These are phyloP conservation scores for Crypturellus tataupa DNA, from an alignment of 2,797 vertebrate genomes.

Conservation along the genomic window DNA sequence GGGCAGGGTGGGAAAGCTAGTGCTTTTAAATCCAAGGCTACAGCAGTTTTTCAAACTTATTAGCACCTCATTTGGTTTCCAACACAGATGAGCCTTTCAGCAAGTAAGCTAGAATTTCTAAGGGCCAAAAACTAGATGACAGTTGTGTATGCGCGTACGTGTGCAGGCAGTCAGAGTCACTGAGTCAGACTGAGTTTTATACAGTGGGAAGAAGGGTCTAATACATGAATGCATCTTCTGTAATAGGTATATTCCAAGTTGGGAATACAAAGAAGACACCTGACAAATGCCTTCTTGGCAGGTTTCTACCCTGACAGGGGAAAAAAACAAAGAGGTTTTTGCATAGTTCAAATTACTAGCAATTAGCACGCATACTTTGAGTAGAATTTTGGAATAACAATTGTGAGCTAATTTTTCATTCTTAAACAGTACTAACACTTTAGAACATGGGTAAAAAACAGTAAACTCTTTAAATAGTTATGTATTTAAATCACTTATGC, in stretches of 20 bases:
- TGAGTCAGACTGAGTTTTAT: not conserved
- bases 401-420: constrained; percentile 14
- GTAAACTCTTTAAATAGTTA: constrained; percentile 49
- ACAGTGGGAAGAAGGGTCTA: not conserved
- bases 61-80: not conserved
- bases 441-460: constrained; percentile 18
- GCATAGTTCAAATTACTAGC: constrained; percentile 41
- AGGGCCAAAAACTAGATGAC: not conserved
- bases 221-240: not conserved
- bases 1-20: not conserved
- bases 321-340: constrained; percentile 59
- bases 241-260: not conserved
- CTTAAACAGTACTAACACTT: constrained; percentile 64
- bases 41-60: constrained; percentile 48
- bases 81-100: constrained; percentile 41
- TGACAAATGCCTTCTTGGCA: constrained; percentile 9
- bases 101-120: constrained; percentile 29
- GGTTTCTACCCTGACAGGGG: not conserved
- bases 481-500: constrained; percentile 3
- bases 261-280: constrained; percentile 4
- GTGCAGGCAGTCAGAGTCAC: not conserved
- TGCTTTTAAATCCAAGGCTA: constrained; percentile 43
- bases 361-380: not conserved
- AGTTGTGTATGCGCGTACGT: not conserved
- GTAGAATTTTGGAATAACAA: constrained; percentile 41